Conservation (phyloP, 2,113 vertebrate genomes). For the Bubo bubo region DNA sequence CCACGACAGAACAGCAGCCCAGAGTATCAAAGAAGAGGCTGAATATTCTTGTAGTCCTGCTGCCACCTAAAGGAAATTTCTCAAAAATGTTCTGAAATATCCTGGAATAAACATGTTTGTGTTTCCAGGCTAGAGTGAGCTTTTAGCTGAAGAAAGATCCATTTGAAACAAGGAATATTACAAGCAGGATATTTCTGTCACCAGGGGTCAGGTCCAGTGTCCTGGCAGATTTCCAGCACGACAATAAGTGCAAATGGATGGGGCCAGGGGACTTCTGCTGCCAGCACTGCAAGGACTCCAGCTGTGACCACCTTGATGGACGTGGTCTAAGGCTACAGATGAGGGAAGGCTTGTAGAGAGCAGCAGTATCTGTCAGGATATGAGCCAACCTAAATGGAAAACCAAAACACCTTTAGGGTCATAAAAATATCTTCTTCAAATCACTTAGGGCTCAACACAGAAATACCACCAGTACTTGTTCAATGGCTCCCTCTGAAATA, state of each 20-base stretch:
- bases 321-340: neutral
- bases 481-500: neutral
- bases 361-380: neutral
- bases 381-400: neutral
- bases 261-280: neutral
- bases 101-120: neutral
- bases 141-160: neutral
- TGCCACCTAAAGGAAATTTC: constrained; percentile 65
- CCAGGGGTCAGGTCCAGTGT: neutral
- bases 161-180: neutral
- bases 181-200: neutral
- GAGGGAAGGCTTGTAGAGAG: neutral
- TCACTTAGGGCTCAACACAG: neutral
- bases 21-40: fast-evolving
- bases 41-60: constrained; percentile 56
- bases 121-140: neutral
- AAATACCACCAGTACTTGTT: neutral
- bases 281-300: neutral
- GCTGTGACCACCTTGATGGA: neutral
- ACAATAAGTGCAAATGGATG: neutral
- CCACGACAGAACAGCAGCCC: fast-evolving
- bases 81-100: neutral
- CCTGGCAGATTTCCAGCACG: neutral
- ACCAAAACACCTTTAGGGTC: neutral
- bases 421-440: neutral